phyloP scores from a whole-genome alignment of 2,888 invertebrate genomes.

The Cephus spinipes region DNA sequence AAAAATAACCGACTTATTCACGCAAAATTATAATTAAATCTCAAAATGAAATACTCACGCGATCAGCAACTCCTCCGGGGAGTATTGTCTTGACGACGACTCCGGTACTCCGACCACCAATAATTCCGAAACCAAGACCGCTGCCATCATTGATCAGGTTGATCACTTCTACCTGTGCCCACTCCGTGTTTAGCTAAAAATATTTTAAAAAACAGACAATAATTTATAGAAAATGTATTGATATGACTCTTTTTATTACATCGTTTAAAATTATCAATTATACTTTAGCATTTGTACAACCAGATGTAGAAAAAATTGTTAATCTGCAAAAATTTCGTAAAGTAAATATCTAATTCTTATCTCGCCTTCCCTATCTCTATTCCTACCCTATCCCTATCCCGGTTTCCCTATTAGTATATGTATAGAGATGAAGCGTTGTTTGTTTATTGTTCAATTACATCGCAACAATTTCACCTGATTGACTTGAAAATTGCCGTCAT shows the following conservation, averaged over 20 bases:
- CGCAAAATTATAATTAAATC: not conserved
- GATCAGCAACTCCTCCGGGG: constrained; percentile 97
- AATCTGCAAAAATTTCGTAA: too few relatives aligned
- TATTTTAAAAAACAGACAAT: constrained; percentile 5
- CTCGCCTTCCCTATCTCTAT: too few relatives aligned
- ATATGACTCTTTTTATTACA: not conserved
- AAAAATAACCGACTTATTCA: constrained; percentile 10
- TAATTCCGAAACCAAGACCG: constrained; percentile 98
- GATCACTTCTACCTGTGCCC: constrained; percentile 99
- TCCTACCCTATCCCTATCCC: too few relatives aligned
- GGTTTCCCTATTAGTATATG: not conserved
- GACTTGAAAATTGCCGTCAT: not conserved
- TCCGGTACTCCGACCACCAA: constrained; percentile 96
- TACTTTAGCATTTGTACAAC: too few relatives aligned
- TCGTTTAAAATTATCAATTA: not conserved
- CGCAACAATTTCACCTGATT: not conserved
- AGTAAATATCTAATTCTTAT: too few relatives aligned
- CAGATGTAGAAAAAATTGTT: too few relatives aligned
- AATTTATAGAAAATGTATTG: not conserved
- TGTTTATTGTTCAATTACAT: not conserved
- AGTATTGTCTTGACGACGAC: constrained; percentile 99
- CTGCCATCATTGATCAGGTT: constrained; percentile 98
- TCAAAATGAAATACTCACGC: constrained; percentile 71
- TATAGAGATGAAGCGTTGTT: not conserved
- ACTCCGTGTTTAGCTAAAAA: constrained; percentile 94